These are phyloP conservation scores for Leuciscus waleckii DNA, from an alignment of 2,797 vertebrate genomes.

Conservation along the genomic window DNA sequence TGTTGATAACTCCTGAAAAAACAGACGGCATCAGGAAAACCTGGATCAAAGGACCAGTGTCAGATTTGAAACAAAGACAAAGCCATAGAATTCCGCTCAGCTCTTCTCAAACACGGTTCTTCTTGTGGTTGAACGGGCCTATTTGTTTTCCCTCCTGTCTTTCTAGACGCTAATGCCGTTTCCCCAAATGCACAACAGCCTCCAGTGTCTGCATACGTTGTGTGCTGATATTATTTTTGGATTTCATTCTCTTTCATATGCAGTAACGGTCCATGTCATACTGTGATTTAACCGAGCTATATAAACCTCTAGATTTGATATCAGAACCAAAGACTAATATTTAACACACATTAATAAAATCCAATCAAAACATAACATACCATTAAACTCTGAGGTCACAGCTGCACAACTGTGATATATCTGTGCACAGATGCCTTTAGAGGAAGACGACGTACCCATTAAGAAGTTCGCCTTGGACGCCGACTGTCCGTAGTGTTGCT, in stretches of 20 bases:
- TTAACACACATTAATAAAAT: constrained; percentile 14
- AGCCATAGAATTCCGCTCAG: neutral
- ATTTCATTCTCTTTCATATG: constrained; percentile 20
- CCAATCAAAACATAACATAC: neutral
- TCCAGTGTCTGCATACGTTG: neutral
- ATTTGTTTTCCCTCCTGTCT: constrained; percentile 17
- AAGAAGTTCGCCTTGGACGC: constrained; percentile 92
- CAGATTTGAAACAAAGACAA: constrained; percentile 15
- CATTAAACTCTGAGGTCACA: constrained; percentile 12
- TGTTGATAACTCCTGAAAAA: constrained; percentile 86
- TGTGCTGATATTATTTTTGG: constrained; percentile 26
- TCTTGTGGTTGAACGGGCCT: constrained; percentile 1
- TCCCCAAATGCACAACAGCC: constrained; percentile 7
- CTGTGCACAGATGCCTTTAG: neutral
- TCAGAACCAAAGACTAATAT: constrained; percentile 26
- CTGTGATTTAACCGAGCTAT: constrained; percentile 35
- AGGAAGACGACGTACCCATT: constrained; percentile 80
- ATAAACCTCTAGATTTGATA: constrained; percentile 24
- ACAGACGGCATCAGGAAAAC: constrained; percentile 32
- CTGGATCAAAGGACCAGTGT: constrained; percentile 24
- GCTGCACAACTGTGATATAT: neutral
- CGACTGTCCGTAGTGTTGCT: constrained; percentile 93
- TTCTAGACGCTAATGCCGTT: constrained; percentile 15
- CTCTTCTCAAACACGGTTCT: neutral
- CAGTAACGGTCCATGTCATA: constrained; percentile 7